Evolutionary conservation across 2,888 invertebrate genomes (phyloP), one percentile per base, ranked within the genome.

Genomic region (Dryobotodes eremita): DNA sequence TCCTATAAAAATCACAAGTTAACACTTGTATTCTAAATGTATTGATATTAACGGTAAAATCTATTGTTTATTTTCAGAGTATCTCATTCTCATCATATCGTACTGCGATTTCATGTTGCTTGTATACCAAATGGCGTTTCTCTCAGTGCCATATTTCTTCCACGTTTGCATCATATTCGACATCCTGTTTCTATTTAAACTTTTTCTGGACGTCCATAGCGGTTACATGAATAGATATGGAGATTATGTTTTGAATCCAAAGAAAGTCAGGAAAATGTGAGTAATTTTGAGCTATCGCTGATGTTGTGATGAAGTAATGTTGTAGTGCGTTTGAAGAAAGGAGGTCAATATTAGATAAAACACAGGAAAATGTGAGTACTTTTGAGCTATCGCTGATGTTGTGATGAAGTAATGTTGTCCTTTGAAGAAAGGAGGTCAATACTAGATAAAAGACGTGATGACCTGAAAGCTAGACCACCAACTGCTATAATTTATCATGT

Each of bases 181-280:
- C 65, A 71, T 92, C 0, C 89, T 97, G 79, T 97, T 95, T 86
- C 62, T 95, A 1, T 95, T 95, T 83, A 97, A 97, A 90, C 80
- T 93, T 2, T 96, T 97, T 85, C 84, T 97, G 78, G 97, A 97
- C 77, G 75, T 97, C 17, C 97, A 97, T 86, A 93, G 94, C 46
- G 97, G 97, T 0, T 97, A 95, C 73, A 94, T 97, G 92, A 97
- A 97, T 86, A 91, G 95, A 91, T 97, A 97, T 82, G 97, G 97
- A 48, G 97, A 97, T 85, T 97, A 96, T 82, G 92, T 97, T 71
- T 91, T 96, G 66, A 93, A 93, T 82, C 96, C 96, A 71, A 93
- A 85, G 73, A 96, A 95, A 95, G 96, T 97, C 0, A 91, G 96
- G 71, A 89, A 94, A 89, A 95, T 95, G 96, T 96, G 83, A 93